phyloP scores from a whole-genome alignment of 1,140 invertebrate species.

The Chlorops oryzae region DNA sequence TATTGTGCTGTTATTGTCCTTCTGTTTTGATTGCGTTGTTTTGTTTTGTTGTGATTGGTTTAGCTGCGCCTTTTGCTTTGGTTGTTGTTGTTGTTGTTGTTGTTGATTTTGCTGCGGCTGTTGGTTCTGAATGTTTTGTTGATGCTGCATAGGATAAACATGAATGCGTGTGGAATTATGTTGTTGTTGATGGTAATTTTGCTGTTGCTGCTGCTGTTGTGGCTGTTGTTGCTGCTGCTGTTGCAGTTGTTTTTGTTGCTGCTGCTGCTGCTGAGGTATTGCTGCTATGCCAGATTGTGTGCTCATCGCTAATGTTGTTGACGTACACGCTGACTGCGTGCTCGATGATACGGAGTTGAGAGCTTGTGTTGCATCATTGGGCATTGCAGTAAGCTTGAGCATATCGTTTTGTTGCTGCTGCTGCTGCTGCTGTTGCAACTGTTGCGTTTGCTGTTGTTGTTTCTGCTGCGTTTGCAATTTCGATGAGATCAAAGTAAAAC shows the following conservation, averaged over 20 bases:
- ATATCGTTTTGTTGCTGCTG: slow-evolving; percentile 11
- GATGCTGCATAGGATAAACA: slow-evolving; percentile 46
- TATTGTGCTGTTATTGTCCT: slow-evolving; percentile 4
- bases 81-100: slow-evolving; percentile 18
- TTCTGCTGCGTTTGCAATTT: slow-evolving; percentile 30
- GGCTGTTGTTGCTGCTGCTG: slow-evolving; percentile 13
- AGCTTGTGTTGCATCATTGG: no score
- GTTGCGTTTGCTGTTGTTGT: slow-evolving; percentile 20
- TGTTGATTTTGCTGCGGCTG: slow-evolving; percentile 27
- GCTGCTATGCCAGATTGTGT: slow-evolving; percentile 6
- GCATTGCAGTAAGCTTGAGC: slow-evolving; percentile 1
- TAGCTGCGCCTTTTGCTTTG: slow-evolving; percentile 15
- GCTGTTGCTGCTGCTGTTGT: slow-evolving; percentile 16
- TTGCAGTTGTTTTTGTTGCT: no score
- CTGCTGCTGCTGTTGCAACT: slow-evolving; percentile 17
- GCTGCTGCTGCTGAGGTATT: no score
- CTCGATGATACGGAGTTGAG: no score
- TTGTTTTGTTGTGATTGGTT: neutral
- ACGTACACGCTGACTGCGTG: no score
- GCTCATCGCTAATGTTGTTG: no score
- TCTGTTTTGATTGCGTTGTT: slow-evolving; percentile 4
- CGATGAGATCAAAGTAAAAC: slow-evolving; percentile 27
- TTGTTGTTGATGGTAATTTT: slow-evolving; percentile 13
- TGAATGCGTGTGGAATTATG: slow-evolving; percentile 36
- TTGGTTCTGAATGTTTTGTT: slow-evolving; percentile 26